A percentile compares a stretch with the other conserved stretches of the same genome.
Evolutionary conservation across 2,113 vertebrate species (phyloP).

Genomic region (Argyrosomus japonicus): DNA sequence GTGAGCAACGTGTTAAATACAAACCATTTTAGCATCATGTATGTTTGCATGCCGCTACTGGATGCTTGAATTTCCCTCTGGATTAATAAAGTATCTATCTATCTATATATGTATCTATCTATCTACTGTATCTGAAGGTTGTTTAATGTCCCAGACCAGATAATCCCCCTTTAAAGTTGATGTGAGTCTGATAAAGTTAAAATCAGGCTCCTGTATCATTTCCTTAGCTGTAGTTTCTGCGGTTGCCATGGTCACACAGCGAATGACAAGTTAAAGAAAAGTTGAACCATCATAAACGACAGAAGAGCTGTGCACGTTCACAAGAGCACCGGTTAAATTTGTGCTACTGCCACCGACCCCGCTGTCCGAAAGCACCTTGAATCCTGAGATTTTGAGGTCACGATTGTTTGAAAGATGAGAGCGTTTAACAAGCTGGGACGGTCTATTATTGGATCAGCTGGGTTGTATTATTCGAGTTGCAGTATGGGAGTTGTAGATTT

Average conservation of each 20-base stretch:
- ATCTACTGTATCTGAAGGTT: background rate
- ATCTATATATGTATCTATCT: too few species aligned
- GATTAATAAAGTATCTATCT: too few species aligned
- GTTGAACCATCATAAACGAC: background rate
- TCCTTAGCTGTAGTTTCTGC: background rate
- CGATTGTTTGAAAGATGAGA: background rate
- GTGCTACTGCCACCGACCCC: background rate
- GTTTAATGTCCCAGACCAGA: background rate
- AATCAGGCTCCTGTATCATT: background rate
- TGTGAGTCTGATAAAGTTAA: background rate
- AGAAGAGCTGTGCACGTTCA: background rate
- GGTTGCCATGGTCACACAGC: background rate
- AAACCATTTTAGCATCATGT: too few species aligned
- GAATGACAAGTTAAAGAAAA: background rate
- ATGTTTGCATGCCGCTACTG: too few species aligned
- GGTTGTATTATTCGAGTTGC: background rate
- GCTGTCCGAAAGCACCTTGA: background rate
- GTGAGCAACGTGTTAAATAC: too few species aligned
- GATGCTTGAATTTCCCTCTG: too few species aligned
- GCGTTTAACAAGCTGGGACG: background rate
- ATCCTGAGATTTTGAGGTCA: background rate
- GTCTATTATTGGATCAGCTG: background rate
- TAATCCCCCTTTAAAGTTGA: background rate
- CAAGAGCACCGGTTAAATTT: background rate
- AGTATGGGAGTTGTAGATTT: conserved; percentile 6